Base-by-base conservation (phyloP, 1,140 invertebrate species). In the Panagrolaimus sp. region DNA sequence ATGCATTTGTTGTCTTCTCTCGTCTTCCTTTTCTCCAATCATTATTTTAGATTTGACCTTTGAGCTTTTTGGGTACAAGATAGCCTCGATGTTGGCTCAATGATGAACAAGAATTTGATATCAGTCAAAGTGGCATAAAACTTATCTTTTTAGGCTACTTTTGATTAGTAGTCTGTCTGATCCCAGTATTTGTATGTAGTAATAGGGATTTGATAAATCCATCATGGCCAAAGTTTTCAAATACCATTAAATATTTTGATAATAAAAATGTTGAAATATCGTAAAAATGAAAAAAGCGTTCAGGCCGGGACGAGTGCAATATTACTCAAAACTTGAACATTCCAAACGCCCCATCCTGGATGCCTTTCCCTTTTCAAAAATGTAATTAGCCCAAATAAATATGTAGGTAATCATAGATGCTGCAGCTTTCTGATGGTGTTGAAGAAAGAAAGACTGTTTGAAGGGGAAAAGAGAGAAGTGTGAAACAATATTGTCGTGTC, bases 261-360 rank as follows among this genome's bases (percentile, higher is more conserved):
- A 53, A 9, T 20, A n/a, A 53, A 23, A 1, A 20, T n/a, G 9
- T 2, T 53, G 16, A n/a, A 9, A 23, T 53, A n/a, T 1, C n/a
- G 16, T 9, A 27, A 9, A 27, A 20, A 27, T 16, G 9, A 27
- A 27, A 57, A 27, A n/a, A 27, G 27, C 20, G 20, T 25, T 57
- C 51, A 57, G 51, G 51, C 51, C 51, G 51, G 51, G 51, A 57
- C 51, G 51, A 57, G 51, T 57, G 51, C 51, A 57, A 57, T 57
- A 57, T 57, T 57, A 57, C 51, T 25, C 20, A 57, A n/a, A 16
- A 57, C 20, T 25, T 20, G 27, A 57, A 57, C 51, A 57, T 57
- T 57, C 51, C 51, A 57, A 57, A 57, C 51, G 51, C 51, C 51
- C 51, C 51, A 25, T 57, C 51, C 51, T 57, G 51, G 31, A 57